Conservation (phyloP, 37 sponge, comb jelly and placozoan species). For the Haliclona indistincta region DNA sequence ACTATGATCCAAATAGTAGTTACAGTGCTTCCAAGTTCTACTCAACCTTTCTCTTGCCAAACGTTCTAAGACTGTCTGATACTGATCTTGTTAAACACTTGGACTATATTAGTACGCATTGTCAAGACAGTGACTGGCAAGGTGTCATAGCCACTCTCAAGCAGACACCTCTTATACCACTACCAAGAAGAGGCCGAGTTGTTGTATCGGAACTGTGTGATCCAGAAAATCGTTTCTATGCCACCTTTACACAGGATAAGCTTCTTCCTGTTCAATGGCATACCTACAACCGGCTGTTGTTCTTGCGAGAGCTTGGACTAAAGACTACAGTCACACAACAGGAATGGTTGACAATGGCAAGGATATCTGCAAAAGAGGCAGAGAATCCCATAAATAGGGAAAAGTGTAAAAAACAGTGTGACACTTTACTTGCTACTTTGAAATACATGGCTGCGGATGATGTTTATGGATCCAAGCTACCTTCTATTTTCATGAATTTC, state of each 20-base stretch:
- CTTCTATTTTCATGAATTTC: not conserved
- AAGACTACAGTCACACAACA: not conserved
- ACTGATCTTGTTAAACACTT: constrained; percentile 3
- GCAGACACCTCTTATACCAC: constrained; percentile 5
- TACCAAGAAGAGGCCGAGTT: not conserved
- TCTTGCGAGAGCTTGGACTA: constrained; percentile 30
- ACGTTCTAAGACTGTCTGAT: not conserved
- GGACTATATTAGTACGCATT: constrained; percentile 15
- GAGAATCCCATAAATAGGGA: not conserved
- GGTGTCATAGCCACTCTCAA: constrained; percentile 1
- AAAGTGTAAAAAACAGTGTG: too few relatives aligned
- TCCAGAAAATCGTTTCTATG: constrained; percentile 22
- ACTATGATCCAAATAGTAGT: not conserved
- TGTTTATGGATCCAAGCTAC: not conserved
- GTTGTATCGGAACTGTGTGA: constrained; percentile 44
- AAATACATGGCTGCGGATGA: too few relatives aligned
- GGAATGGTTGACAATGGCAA: constrained; percentile 11
- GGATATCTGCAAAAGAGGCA: not conserved
- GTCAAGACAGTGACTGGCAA: not conserved
- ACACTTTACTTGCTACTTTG: constrained; percentile 15
- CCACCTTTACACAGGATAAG: not conserved
- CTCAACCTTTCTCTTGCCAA: constrained; percentile 9
- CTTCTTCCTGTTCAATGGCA: constrained; percentile 33
- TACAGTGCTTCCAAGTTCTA: not conserved
- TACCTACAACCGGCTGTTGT: not conserved